These are phyloP conservation scores for Sternarchorhynchus goeldii DNA, from an alignment of 2,797 vertebrate species.

Conservation along the genomic window DNA sequence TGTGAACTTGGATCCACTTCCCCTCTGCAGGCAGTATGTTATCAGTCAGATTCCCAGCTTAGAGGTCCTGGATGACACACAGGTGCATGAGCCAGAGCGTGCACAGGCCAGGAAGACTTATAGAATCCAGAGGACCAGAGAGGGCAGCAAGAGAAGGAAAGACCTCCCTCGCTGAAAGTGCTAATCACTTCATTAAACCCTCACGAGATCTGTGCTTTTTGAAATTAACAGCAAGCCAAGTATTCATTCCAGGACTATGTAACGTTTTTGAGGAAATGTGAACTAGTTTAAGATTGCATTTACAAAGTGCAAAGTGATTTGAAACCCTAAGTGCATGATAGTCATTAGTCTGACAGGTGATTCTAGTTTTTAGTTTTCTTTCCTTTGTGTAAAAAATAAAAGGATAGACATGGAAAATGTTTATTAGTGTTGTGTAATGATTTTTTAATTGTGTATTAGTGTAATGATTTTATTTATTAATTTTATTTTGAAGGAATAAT, in stretches of 20 bases:
- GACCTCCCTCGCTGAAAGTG: conserved; percentile 56
- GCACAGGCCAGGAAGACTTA: conserved; percentile 73
- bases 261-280: not conserved
- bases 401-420: too few relatives aligned
- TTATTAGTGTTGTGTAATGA: too few relatives aligned
- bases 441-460: too few relatives aligned
- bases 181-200: not conserved
- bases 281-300: conserved; percentile 5
- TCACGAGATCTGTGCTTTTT: not conserved
- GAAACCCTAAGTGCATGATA: not conserved
- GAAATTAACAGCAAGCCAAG: not conserved
- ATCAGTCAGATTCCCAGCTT: conserved; percentile 78
- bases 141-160: conserved; percentile 64
- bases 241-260: not conserved
- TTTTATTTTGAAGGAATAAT: too few relatives aligned
- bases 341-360: not conserved
- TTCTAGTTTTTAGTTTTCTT: not conserved
- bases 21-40: conserved; percentile 71
- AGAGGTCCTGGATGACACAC: conserved; percentile 78
- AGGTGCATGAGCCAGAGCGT: conserved; percentile 73
- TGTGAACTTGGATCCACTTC: not conserved
- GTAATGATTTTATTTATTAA: too few relatives aligned
- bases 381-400: not conserved
- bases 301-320: not conserved
- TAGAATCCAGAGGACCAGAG: conserved; percentile 62